Base-by-base conservation (phyloP, 1,140 invertebrate species). In the Asobara japonica region DNA sequence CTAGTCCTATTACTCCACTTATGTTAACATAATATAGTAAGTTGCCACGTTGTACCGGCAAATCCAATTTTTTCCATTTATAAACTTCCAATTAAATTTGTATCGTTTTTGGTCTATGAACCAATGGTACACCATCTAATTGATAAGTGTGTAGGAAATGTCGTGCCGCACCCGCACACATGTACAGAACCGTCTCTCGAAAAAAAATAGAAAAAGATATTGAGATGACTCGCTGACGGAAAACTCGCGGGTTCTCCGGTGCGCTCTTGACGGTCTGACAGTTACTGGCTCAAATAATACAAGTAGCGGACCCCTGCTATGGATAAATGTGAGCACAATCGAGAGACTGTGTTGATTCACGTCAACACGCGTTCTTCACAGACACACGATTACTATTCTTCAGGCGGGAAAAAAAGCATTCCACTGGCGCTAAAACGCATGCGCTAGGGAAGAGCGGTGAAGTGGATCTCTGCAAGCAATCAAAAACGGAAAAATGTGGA, bases 331-430 rank as follows among this genome's bases (percentile, higher is more conserved):
- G 20, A 8, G 45, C 3, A 51, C 18, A 7, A n/a, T 51, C n/a
- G 20, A 13, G 11, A 7, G 6, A 16, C 18, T 51, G 31, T 20
- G 45, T 20, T 1, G 1, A 16, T n/a, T 38, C 22, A 10, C 51
- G 20, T 22, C 22, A 10, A 56, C 51, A 56, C 51, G 51, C 51
- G 51, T 10, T 56, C 22, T n/a, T 25, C 18, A 56, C 51, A 25
- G 65, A 68, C 65, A 41, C 51, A 22, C 22, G 51, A 56, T 27
- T 3, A 56, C 51, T 56, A 68, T 68, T 68, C 38, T n/a, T n/a
- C n/a, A n/a, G n/a, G n/a, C n/a, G n/a, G n/a, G n/a, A n/a, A n/a
- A n/a, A n/a, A n/a, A n/a, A n/a, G n/a, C n/a, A n/a, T n/a, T 51
- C 36, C 65, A 48, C 65, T 36, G 18, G 65, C 25, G 2, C 20